Base-by-base conservation (phyloP, 2,113 vertebrate species). In the Vanacampus margaritifer region DNA sequence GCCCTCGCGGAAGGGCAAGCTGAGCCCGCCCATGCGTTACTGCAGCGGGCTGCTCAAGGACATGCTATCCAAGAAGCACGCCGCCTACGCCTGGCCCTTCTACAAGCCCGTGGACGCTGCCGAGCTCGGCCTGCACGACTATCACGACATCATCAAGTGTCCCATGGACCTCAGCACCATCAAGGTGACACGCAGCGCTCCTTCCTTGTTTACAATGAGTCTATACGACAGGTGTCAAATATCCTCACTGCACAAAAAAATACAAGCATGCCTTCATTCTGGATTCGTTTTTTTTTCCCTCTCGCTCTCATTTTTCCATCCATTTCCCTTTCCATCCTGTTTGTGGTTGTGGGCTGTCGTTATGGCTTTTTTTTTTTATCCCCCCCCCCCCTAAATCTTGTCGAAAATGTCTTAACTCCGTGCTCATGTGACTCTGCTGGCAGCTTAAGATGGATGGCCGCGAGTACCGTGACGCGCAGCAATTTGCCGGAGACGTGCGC, bases 131-230 rank as follows among this genome's bases (percentile, higher is more conserved):
- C 92, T 98, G 1, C 96, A 97, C 4, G 96, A 98, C 82, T 98
- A 98, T 77, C 94, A 97, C 1, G 95, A 97, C 58, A 96, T 98
- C 88, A 97, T 98, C 87, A 98, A 98, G 76, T 93, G 94, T 83
- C 96, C 96, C 74, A 97, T 98, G 95, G 96, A 98, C 85, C 94
- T 98, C 89, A 94, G 94, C 91, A 95, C 93, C 86, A 94, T 97
- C 75, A 93, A 91, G 91, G 92, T 93, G 66, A 71, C 28, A 26
- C 5, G 10, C 9, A 17, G n/a, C 14, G n/a, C 24, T 46, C 23
- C 19, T 46, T 64, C 5, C 23, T 41, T 43, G 12, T 46, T 45
- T 58, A 6, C 48, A 51, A 10, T 23, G 48, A 3, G 8, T 23
- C 48, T 51, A 13, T 35, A 58, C 9, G 1, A 9, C 21, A 11